A percentile compares a stretch with the other conserved stretches of the same genome.
Evolutionary conservation across 2,797 vertebrate genomes (phyloP).

Genomic region (Catharus ustulatus): DNA sequence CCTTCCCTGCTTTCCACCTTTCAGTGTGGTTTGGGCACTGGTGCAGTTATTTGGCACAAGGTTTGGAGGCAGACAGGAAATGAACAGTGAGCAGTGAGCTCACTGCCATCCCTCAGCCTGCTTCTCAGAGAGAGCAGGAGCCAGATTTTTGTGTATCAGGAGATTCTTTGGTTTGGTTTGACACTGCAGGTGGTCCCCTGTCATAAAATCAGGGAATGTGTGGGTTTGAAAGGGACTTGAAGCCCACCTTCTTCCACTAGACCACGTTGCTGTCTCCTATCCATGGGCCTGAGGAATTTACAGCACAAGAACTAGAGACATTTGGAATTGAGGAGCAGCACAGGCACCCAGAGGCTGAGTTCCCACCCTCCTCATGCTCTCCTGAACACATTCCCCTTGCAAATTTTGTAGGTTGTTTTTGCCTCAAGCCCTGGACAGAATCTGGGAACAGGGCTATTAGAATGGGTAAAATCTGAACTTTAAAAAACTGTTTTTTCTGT

Average conservation of each 20-base stretch:
- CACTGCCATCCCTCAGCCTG: background rate
- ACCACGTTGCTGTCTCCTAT: accelerated
- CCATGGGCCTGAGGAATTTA: accelerated
- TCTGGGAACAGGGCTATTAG: background rate
- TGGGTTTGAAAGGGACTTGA: background rate
- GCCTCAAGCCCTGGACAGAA: background rate
- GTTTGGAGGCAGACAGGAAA: background rate
- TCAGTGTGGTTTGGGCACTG: background rate
- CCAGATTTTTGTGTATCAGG: background rate
- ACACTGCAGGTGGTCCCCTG: background rate
- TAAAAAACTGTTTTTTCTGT: background rate
- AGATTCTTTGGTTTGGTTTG: background rate
- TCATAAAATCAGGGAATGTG: too few species aligned
- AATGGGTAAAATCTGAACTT: background rate
- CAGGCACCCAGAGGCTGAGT: background rate
- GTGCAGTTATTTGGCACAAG: background rate
- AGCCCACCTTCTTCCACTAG: background rate
- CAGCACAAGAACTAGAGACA: background rate
- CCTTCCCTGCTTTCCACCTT: background rate
- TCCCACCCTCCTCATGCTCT: background rate
- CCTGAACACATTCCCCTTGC: background rate
- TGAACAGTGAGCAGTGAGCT: too few species aligned
- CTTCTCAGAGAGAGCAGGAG: background rate
- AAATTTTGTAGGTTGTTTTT: background rate
- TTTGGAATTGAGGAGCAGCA: background rate